Evolutionary conservation across 2,113 vertebrate species (phyloP).

Genomic region (Grallaria varia): DNA sequence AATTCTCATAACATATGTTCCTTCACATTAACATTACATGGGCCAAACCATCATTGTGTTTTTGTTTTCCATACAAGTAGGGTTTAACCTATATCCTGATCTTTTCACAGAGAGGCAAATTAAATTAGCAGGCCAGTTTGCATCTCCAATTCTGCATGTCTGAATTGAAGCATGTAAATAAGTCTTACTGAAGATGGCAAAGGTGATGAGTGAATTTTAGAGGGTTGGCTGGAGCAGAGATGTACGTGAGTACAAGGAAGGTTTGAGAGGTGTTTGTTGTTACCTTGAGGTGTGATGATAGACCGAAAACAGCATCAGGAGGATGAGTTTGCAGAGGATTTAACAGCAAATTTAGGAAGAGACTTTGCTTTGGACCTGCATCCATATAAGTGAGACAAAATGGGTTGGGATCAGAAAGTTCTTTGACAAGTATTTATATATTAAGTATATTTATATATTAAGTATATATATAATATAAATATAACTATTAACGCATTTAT

Average conservation of each 20-base stretch:
- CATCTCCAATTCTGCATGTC: neutral
- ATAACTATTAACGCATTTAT: neutral
- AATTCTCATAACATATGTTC: neutral
- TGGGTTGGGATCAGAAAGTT: neutral
- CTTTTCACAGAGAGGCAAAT: neutral
- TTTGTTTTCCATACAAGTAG: neutral
- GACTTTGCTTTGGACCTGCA: neutral
- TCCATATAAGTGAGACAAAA: neutral
- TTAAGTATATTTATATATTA: neutral
- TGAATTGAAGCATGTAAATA: neutral
- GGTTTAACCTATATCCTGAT: neutral
- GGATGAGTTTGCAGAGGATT: neutral
- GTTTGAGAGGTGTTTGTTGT: neutral
- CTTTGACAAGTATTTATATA: neutral
- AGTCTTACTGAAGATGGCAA: neutral
- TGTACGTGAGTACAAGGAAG: neutral
- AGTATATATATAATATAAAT: neutral
- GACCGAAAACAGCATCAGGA: neutral
- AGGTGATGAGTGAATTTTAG: neutral
- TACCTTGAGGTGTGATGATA: neutral
- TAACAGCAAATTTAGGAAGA: neutral
- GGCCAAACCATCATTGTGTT: neutral
- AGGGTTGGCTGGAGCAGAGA: neutral
- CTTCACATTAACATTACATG: neutral
- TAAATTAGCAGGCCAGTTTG: neutral